phyloP scores from a whole-genome alignment of 35 echinoderm and acorn worm species.

The Chiridota heheva region DNA sequence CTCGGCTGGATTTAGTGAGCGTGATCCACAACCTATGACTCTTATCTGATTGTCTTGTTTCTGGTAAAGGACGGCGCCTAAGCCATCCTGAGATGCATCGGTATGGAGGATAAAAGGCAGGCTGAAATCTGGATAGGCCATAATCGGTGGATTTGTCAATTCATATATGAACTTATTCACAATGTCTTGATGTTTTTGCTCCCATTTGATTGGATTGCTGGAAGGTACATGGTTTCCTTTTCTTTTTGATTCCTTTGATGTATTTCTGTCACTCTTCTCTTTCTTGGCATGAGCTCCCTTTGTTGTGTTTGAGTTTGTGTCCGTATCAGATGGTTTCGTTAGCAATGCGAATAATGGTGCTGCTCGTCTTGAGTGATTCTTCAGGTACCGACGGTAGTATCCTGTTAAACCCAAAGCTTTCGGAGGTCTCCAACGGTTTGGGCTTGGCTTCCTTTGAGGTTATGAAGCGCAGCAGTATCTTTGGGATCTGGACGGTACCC shows the following conservation, averaged over 20 bases:
- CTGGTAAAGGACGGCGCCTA: constrained; percentile 75
- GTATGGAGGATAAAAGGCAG: constrained; percentile 62
- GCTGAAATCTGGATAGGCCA: constrained; percentile 60
- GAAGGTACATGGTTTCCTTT: not conserved
- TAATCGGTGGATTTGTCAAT: constrained; percentile 42
- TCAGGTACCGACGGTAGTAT: constrained; percentile 47
- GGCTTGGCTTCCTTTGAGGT: constrained; percentile 40
- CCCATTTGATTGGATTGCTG: constrained; percentile 52
- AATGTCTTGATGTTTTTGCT: constrained; percentile 27
- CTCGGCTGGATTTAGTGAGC: constrained; percentile 38
- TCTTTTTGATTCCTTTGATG: too few relatives aligned
- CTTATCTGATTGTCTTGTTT: constrained; percentile 27
- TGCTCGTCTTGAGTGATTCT: constrained; percentile 51
- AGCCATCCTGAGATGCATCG: constrained; percentile 62
- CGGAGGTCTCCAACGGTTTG: constrained; percentile 44
- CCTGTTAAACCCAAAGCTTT: constrained; percentile 57
- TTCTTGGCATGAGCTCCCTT: too few relatives aligned
- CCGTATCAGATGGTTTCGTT: not conserved
- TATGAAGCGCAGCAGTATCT: constrained; percentile 35
- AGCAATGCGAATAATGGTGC: constrained; percentile 44
- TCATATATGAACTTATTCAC: constrained; percentile 54
- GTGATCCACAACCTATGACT: constrained; percentile 58
- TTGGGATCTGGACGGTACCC: constrained; percentile 44
- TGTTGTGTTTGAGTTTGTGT: too few relatives aligned
- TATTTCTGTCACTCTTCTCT: too few relatives aligned